Evolutionary conservation across 1,140 invertebrate species (phyloP).

Genomic region (Drosophila takahashii): DNA sequence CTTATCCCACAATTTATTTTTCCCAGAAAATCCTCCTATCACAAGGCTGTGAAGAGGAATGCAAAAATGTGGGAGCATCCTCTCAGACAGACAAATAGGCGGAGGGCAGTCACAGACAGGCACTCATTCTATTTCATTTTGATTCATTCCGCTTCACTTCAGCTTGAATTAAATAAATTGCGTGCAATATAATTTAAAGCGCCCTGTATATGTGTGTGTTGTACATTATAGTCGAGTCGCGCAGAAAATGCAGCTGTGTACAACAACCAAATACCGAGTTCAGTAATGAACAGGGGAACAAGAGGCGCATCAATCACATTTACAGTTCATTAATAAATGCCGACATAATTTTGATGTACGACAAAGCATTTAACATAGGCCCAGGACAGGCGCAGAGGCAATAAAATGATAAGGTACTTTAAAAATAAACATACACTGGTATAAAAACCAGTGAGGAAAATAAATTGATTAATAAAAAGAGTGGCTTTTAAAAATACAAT

Average conservation of each 20-base stretch:
- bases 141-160: slow-evolving; percentile 33
- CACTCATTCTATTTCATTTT: slow-evolving; percentile 13
- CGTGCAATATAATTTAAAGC: slow-evolving; percentile 68
- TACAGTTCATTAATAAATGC: slow-evolving; percentile 78
- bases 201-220: slow-evolving; percentile 4
- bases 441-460: background rate
- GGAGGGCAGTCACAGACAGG: slow-evolving; percentile 1
- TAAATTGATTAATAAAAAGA: too few species aligned
- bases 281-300: slow-evolving; percentile 29
- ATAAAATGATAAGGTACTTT: background rate
- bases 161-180: slow-evolving; percentile 58
- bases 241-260: slow-evolving; percentile 29
- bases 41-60: background rate
- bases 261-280: background rate
- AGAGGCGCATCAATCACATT: slow-evolving; percentile 71
- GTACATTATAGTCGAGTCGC: slow-evolving; percentile 59
- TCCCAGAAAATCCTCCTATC: background rate
- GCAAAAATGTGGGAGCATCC: slow-evolving; percentile 13
- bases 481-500: background rate
- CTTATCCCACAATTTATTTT: background rate
- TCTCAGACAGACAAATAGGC: slow-evolving; percentile 38
- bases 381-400: background rate
- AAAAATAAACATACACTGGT: background rate
- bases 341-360: slow-evolving; percentile 75
- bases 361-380: slow-evolving; percentile 71